Base-by-base conservation (phyloP, 2,797 vertebrate species). In the Anguilla megastoma region DNA sequence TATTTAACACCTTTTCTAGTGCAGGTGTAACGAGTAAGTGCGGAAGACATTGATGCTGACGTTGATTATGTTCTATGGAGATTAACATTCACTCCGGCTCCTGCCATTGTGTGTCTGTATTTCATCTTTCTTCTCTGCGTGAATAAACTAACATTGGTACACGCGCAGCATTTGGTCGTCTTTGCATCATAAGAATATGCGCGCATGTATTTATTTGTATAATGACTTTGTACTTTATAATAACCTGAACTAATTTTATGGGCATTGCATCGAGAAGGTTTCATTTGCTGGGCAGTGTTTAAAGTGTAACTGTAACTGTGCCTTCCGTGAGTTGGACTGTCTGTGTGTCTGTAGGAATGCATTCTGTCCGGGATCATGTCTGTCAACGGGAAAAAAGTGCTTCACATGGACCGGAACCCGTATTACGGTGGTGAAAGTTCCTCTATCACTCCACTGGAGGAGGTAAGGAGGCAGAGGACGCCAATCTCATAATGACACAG, bases 311-410 rank as follows among this genome's bases (percentile, higher is more conserved):
- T n/a, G n/a, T 33, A 33, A 30, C 30, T n/a, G n/a, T 33, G 14
- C 5, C 48, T 21, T 83, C 7, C 6, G 9, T 27, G 79, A n/a
- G 83, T 63, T 7, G 14, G 8, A 36, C 14, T 54, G 14, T 63
- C 33, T 36, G 24, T 52, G 10, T 48, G 84, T 58, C 87, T 45
- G 18, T 90, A 98, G 98, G 98, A 98, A 95, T 98, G 98, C 91
- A 98, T 98, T 92, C 96, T 98, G 89, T 98, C 98, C 0, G 98
- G 98, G 60, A 98, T 98, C 92, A 98, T 98, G 97, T 98, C 97
- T 5, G 98, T 98, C 91, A 98, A 98, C 1, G 98, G 98, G 60
- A 98, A 98, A 91, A 98, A 98, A 94, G 98, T 98, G 30, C 93
- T 98, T 88, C 98, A 98, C 92, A 98, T 98, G 98, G 98, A 98